Evolutionary conservation across 1,140 invertebrate species (phyloP), one percentile per base, ranked within the genome.

Genomic region (Pseudoatta argentina): DNA sequence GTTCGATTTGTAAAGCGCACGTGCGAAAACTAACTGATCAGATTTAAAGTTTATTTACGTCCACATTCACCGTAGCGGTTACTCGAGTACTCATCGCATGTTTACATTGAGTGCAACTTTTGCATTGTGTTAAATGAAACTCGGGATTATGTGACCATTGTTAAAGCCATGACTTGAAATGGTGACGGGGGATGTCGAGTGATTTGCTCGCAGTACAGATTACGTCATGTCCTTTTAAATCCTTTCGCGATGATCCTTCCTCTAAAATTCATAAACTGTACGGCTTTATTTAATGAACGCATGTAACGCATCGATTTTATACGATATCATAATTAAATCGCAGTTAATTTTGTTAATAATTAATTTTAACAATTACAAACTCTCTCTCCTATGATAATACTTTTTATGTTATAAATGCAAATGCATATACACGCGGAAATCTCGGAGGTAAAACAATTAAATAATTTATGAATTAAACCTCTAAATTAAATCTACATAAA

Each of bases 281-380:
- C 16, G 18, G 18, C 1, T 76, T 61, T 27, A 63, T 44, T 39
- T 76, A 59, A 59, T 39, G 7, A 21, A 59, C 1, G 30, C 27
- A 14, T 16, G 3, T 21, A 75, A 34, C 30, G 30, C 30, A 59
- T 61, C 24, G 73, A 76, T 76, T 61, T 61, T 18, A 59, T n/a
- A n/a, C 39, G n/a, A 27, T 61, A 77, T 48, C 59, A 77, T 63
- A 48, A 61, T 77, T 73, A 34, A 73, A 73, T 73, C n/a, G 14
- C 4, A 44, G 64, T 67, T 48, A 44, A 44, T 21, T 64, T 77
- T 77, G 39, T 39, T 59, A 39, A 44, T 77, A 24, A 77, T 77
- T 64, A 64, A 64, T 75, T 75, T 57, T 73, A 73, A 21, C 57
- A 34, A 8, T 34, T 73, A 34, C 57, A 39, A 39, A n/a, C 64